phyloP scores from a whole-genome alignment of 2,888 invertebrate genomes.

The Lasioglossum villosulum region DNA sequence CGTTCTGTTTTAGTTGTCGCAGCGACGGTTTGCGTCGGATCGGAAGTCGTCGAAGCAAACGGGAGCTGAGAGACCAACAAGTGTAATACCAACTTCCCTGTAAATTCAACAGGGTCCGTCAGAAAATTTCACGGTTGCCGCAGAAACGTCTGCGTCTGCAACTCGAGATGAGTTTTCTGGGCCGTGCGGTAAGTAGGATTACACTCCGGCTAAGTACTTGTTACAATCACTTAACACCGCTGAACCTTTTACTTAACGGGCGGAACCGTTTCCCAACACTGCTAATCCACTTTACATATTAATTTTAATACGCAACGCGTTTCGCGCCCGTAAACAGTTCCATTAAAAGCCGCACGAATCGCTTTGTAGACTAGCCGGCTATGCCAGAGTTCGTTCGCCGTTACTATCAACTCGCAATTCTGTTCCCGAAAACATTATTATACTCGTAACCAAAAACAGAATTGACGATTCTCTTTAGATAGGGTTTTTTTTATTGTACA shows the following conservation, averaged over 20 bases:
- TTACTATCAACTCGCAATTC: background rate
- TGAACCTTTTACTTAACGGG: conserved; percentile 44
- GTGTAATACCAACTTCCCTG: conserved; percentile 36
- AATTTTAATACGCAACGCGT: conserved; percentile 21
- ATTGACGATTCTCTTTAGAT: no score
- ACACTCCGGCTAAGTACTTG: conserved; percentile 46
- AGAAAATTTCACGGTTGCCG: conserved; percentile 44
- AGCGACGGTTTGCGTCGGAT: background rate
- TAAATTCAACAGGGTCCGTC: conserved; percentile 32
- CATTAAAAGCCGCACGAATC: background rate
- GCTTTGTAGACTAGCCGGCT: background rate
- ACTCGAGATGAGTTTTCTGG: conserved; percentile 45
- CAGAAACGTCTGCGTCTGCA: conserved; percentile 30
- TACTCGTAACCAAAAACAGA: background rate
- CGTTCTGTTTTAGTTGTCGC: background rate
- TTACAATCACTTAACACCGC: conserved; percentile 52
- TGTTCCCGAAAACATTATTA: background rate
- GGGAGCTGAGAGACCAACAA: conserved; percentile 3
- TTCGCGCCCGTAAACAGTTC: conserved; percentile 3
- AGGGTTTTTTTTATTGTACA: no score
- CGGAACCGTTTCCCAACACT: background rate
- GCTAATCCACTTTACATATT: conserved; percentile 27
- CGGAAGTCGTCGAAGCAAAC: conserved; percentile 20
- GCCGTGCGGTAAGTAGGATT: conserved; percentile 51
- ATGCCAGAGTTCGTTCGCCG: no score